Evolutionary conservation across 1,140 invertebrate genomes (phyloP).

Genomic region (Eupristina koningsbergeri): DNA sequence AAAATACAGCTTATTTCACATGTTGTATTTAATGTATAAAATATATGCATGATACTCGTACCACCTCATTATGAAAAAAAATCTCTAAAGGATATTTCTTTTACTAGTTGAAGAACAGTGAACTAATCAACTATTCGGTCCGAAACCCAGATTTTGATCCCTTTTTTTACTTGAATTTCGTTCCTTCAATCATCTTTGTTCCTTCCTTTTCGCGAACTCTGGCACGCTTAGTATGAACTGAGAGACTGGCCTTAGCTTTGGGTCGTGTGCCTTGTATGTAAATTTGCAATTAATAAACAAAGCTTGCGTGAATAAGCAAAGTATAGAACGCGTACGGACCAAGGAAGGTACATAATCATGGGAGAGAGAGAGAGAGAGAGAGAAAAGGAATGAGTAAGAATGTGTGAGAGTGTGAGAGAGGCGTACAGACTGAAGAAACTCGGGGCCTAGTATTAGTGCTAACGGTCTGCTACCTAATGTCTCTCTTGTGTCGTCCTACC

Average conservation of each 20-base stretch:
- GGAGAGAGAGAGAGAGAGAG: not conserved
- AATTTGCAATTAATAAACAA: conserved; percentile 47
- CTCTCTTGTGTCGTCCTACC: not conserved
- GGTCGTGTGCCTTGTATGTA: conserved; percentile 47
- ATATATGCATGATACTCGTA: not conserved
- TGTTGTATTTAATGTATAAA: not conserved
- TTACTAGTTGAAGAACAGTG: not conserved
- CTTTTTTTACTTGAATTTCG: not conserved
- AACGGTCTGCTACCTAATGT: conserved; percentile 27
- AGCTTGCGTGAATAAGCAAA: conserved; percentile 7
- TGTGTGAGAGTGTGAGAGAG: too few species aligned
- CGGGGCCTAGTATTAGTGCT: too few species aligned
- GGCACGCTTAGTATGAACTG: not conserved
- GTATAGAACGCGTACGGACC: not conserved
- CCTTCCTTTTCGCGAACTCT: too few species aligned
- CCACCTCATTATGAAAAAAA: not conserved
- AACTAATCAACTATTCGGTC: not conserved
- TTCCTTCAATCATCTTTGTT: not conserved
- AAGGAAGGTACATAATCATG: not conserved
- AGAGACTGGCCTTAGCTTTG: not conserved
- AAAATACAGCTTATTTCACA: not conserved
- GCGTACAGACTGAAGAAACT: too few species aligned
- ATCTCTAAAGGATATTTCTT: not conserved
- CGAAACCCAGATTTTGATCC: too few species aligned
- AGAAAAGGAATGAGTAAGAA: conserved; percentile 21